Base-by-base conservation (phyloP, 1,140 invertebrate genomes). In the Delia radicum region DNA sequence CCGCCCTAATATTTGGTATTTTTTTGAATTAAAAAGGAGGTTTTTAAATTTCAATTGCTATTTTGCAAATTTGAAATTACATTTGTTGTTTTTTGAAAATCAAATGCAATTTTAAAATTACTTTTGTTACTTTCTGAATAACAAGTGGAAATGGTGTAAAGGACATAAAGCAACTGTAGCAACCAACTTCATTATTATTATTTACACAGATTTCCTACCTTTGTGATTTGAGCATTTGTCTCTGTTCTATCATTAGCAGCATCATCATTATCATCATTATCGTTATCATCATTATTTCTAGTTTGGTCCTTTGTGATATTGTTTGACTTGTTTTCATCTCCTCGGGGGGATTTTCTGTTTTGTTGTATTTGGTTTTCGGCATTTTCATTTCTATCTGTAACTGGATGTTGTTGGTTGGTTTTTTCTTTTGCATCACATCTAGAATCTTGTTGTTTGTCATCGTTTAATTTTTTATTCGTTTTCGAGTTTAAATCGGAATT, bases 401-500 rank as follows among this genome's bases (percentile, higher is more conserved):
- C 3, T 69, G 29, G 5, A 29, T 46, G 42, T 69, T 74, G 62
- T 74, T 76, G 55, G 48, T 69, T 75, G 37, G 31, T 65, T 46
- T 75, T 69, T n/a, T 46, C 61, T 46, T 46, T 74, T 33, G 72
- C 48, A 55, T 42, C 27, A 27, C 27, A 18, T 55, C 33, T 67
- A 67, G 48, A 63, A 29, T 33, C 24, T 75, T 75, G 62, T 69
- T 75, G 74, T 69, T 71, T 61, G 15, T 73, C 31, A 46, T 76
- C 69, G 67, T 72, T 72, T 37, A n/a, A 48, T n/a, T 67, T 55
- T 31, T 13, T 62, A 72, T 61, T 61, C n/a, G 75, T 61, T 42
- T 73, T 76, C 26, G 71, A 37, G 77, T 79, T 76, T 84, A 81
- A 81, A 81, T 84, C 82, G 78, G 82, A 84, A 77, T 84, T 84